Evolutionary conservation across 2,888 invertebrate species (phyloP), one percentile per base, ranked within the genome.

Genomic region (Agelastica alni): DNA sequence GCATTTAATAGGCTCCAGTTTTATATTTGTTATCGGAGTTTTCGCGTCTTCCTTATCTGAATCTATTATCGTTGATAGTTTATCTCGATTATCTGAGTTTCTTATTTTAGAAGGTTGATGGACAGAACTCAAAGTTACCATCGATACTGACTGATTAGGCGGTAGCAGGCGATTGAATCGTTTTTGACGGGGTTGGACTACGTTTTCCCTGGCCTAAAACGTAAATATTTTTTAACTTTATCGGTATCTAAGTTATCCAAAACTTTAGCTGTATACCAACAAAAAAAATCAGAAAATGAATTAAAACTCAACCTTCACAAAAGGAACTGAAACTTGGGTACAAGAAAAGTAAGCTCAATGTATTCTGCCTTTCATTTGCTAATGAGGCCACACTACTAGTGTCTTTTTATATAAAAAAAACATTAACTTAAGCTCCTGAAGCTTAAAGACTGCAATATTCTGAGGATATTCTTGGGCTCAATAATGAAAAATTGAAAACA

Each of bases 11-110:
- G 72, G 72, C 56, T 72, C 68, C 14, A 72, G 51, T 61, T 70
- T 72, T 9, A 71, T 57, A 31, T 70, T 80, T 75, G 69, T 37
- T 4, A 17, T 12, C 5, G 37, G 22, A 7, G 9, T 10, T 37
- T 37, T 37, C 0, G 18, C 20, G 3, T 26, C 7, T 36, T 52
- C 57, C 37, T 14, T 10, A 13, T 41, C 45, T 22, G 22, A 5
- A 39, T 56, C 56, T 6, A 45, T 41, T 18, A 55, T 53, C 3
- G 51, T 53, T 2, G 51, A 14, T 6, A 54, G 22, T 34, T 54
- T 61, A 14, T 59, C 59, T 3, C 49, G 51, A 32, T 55, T 64
- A 18, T 16, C 13, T 10, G 49, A 44, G 46, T 58, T 46, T 10
- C 52, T 57, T 1, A 57, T 36, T 16, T 37, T 37, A 18, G 12